phyloP scores from a whole-genome alignment of 1,140 invertebrate genomes.

The Oedothorax gibbosus region DNA sequence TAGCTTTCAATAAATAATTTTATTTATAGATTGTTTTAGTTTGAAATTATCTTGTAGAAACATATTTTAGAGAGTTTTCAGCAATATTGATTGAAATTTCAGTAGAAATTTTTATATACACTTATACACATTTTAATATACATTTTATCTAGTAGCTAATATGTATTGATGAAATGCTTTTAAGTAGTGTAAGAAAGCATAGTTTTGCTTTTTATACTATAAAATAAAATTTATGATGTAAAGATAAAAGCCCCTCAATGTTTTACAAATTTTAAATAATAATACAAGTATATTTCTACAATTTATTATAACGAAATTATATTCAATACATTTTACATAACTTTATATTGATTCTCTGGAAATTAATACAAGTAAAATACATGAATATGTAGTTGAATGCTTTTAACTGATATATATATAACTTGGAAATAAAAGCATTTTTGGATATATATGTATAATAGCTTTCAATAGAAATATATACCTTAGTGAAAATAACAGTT shows the following conservation, averaged over 20 bases:
- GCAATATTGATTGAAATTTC: no score
- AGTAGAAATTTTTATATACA: no score
- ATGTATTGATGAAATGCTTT: no score
- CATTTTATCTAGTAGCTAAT: no score
- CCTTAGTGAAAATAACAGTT: conserved; percentile 23
- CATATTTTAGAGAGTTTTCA: no score
- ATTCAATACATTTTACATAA: conserved; percentile 18
- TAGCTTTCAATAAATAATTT: no score
- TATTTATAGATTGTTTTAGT: no score
- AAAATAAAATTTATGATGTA: conserved; percentile 2
- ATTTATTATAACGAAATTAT: conserved; percentile 21
- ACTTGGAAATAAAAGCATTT: conserved; percentile 5
- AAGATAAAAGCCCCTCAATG: background rate
- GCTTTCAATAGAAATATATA: background rate
- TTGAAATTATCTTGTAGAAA: no score
- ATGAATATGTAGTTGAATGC: conserved; percentile 1
- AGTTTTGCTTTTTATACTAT: conserved; percentile 1
- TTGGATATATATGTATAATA: background rate
- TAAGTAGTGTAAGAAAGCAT: background rate
- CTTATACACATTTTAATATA: no score
- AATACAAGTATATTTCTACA: conserved; percentile 15
- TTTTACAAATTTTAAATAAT: background rate
- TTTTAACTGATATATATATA: background rate
- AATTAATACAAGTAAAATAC: conserved; percentile 7
- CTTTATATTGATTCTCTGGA: conserved; percentile 5